Evolutionary conservation across 2,797 vertebrate genomes (phyloP).

Genomic region (Psittacula echo): DNA sequence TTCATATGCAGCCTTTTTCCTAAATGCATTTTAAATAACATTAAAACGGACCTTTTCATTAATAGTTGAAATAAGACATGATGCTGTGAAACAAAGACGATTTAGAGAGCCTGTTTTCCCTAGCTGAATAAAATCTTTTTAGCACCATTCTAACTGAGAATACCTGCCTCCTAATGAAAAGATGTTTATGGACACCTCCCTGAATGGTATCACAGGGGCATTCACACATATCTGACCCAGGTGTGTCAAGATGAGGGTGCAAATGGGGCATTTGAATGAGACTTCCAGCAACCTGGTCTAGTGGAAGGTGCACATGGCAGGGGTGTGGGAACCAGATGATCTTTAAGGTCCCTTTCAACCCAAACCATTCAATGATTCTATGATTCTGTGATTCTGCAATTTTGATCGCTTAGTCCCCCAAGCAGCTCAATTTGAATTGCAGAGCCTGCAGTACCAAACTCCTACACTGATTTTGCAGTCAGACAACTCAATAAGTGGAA

Average conservation of each 20-base stretch:
- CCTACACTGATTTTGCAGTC: fast-evolving
- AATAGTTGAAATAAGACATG: conserved; percentile 1
- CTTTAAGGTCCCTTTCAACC: not conserved
- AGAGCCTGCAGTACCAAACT: not conserved
- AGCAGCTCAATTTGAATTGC: fast-evolving
- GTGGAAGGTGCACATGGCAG: not conserved
- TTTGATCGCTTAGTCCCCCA: not conserved
- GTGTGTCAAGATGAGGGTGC: not conserved
- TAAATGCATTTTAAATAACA: conserved; percentile 52
- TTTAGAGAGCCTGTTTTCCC: not conserved
- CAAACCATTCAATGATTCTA: not conserved
- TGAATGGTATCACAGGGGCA: fast-evolving
- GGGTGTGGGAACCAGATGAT: not conserved
- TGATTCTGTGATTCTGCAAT: not conserved
- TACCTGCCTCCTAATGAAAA: not conserved
- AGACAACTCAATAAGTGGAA: fast-evolving
- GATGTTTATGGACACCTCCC: not conserved
- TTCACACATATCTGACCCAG: not conserved
- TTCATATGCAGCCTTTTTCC: conserved; percentile 10
- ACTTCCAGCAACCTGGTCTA: not conserved
- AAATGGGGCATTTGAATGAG: not conserved
- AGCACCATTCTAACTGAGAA: not conserved
- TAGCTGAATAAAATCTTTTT: not conserved
- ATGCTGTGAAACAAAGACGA: not conserved
- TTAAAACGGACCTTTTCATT: not conserved